A percentile compares a stretch with the other conserved stretches of the same genome.
Evolutionary conservation across 2,113 vertebrate genomes (phyloP).

Genomic region (Datnioides undecimradiatus): DNA sequence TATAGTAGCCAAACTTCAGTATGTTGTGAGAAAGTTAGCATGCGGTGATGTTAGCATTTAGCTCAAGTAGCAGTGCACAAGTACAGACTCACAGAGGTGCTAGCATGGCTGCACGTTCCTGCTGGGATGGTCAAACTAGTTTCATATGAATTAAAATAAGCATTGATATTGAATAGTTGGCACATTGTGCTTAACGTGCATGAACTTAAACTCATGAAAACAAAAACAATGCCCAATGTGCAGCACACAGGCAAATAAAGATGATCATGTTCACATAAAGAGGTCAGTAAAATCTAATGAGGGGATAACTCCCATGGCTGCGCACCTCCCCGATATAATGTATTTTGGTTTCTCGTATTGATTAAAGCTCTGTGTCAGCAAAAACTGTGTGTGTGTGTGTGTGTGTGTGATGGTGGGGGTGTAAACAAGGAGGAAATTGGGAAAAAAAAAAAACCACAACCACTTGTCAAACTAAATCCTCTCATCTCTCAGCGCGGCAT

Average conservation of each 20-base stretch:
- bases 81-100: too few relatives aligned
- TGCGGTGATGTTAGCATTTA: too few relatives aligned
- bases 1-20: too few relatives aligned
- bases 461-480: slow-evolving; percentile 34
- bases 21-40: too few relatives aligned
- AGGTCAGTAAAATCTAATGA: background rate
- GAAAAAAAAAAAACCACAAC: slow-evolving; percentile 15
- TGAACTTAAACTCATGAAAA: background rate
- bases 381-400: background rate
- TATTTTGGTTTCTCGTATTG: slow-evolving; percentile 12
- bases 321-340: background rate
- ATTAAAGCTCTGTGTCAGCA: slow-evolving; percentile 14
- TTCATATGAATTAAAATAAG: too few relatives aligned
- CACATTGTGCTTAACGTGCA: too few relatives aligned
- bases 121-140: too few relatives aligned
- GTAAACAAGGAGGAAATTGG: slow-evolving; percentile 36
- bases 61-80: too few relatives aligned
- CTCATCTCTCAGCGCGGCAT: slow-evolving; percentile 17
- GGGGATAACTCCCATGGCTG: background rate
- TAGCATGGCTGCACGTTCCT: too few relatives aligned
- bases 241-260: too few relatives aligned
- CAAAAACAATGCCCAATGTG: background rate
- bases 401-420: background rate
- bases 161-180: too few relatives aligned
- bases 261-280: background rate